A percentile compares a stretch with the other conserved stretches of the same genome.
These are phyloP conservation scores for Reticulitermes speratus DNA, from an alignment of 1,140 invertebrate species.

Conservation along the genomic window DNA sequence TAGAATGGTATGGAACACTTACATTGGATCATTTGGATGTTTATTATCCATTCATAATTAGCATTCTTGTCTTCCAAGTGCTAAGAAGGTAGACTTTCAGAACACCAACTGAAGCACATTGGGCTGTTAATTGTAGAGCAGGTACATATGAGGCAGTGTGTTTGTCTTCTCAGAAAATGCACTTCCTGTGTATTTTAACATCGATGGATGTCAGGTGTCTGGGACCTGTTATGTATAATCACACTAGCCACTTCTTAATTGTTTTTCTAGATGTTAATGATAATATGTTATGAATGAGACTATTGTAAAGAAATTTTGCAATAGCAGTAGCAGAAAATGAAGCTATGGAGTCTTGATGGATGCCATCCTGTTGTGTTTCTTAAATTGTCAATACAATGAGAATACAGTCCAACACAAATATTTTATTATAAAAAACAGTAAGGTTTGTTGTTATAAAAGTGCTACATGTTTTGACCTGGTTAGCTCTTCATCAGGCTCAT, in stretches of 20 bases:
- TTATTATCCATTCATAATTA: not conserved
- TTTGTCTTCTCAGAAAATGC: not conserved
- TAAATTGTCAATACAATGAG: too few species aligned
- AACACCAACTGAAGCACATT: slow-evolving; percentile 18
- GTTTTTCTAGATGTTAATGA: not conserved
- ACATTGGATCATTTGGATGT: slow-evolving; percentile 1
- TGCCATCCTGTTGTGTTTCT: too few species aligned
- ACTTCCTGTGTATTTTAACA: not conserved
- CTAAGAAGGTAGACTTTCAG: slow-evolving; percentile 15
- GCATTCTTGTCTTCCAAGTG: slow-evolving; percentile 14
- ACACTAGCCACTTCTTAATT: not conserved
- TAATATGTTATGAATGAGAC: not conserved
- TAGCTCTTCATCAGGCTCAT: too few species aligned
- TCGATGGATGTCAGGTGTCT: not conserved
- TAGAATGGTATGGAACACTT: not conserved
- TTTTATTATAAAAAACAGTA: too few species aligned
- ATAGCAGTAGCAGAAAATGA: not conserved
- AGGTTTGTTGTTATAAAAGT: too few species aligned
- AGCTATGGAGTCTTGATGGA: too few species aligned
- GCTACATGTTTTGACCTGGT: too few species aligned
- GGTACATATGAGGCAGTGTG: slow-evolving; percentile 1
- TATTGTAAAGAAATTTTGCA: not conserved
- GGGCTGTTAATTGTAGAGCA: not conserved
- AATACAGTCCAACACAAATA: too few species aligned
- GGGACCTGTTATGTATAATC: not conserved